Conservation (phyloP, 2,797 vertebrate genomes). For the Eutrigla gurnardus region DNA sequence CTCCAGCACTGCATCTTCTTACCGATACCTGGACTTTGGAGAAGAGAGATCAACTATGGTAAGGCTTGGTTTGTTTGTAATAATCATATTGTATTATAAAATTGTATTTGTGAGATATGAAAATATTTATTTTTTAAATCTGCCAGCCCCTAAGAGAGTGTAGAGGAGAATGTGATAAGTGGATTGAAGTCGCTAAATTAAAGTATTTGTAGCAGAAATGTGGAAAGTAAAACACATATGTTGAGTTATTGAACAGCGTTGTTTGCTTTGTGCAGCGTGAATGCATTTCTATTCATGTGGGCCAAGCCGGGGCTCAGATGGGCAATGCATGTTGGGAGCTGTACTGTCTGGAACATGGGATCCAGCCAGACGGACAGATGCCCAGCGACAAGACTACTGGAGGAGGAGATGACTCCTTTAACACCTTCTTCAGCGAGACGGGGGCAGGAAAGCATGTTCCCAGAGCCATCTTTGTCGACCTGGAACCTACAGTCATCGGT, state of each 20-base stretch:
- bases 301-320: constrained; percentile 84
- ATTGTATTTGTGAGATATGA: neutral
- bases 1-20: constrained; percentile 55
- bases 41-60: constrained; percentile 72
- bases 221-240: neutral
- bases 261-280: constrained; percentile 70
- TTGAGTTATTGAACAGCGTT: neutral
- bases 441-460: constrained; percentile 82
- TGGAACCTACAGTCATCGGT: constrained; percentile 85
- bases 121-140: neutral
- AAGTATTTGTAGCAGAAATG: neutral
- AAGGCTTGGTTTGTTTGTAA: constrained; percentile 36
- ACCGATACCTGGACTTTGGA: constrained; percentile 67
- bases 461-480: constrained; percentile 81
- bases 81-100: neutral
- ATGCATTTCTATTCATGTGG: constrained; percentile 84
- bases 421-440: constrained; percentile 84
- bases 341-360: constrained; percentile 84
- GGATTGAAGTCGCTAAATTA: neutral
- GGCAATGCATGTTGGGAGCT: constrained; percentile 86
- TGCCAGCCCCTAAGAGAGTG: neutral
- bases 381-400: constrained; percentile 80
- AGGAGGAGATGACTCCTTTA: constrained; percentile 84
- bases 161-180: neutral
- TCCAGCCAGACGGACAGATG: constrained; percentile 84